phyloP scores from a whole-genome alignment of 2,113 vertebrate species.

The Numida meleagris region DNA sequence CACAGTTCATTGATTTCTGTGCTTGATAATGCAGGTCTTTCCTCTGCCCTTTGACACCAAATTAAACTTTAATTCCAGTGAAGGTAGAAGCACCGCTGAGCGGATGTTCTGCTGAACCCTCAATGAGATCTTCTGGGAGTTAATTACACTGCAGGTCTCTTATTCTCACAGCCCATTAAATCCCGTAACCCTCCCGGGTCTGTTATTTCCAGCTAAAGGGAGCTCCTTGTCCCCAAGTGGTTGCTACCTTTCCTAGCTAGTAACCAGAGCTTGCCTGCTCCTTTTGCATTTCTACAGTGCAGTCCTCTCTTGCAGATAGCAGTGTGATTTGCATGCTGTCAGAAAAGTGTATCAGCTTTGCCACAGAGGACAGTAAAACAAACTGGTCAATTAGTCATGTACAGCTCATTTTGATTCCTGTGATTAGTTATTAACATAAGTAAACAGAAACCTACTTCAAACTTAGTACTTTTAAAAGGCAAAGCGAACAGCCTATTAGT shows the following conservation, averaged over 20 bases:
- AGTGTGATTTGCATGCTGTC: constrained; percentile 47
- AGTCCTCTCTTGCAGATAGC: background rate
- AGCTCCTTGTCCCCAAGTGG: background rate
- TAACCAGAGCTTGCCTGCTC: background rate
- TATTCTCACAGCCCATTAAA: constrained; percentile 36
- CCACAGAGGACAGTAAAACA: constrained; percentile 32
- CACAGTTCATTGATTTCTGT: constrained; percentile 4
- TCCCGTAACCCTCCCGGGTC: background rate
- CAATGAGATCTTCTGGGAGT: constrained; percentile 48
- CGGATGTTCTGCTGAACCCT: background rate
- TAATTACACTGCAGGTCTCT: constrained; percentile 62
- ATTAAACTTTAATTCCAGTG: constrained; percentile 68
- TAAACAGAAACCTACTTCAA: constrained; percentile 61
- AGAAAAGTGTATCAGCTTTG: constrained; percentile 20
- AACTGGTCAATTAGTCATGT: constrained; percentile 43
- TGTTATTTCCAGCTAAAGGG: constrained; percentile 40
- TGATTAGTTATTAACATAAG: constrained; percentile 54
- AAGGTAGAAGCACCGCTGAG: constrained; percentile 37
- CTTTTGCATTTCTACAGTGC: background rate
- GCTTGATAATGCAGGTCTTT: constrained; percentile 23
- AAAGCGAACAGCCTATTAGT: constrained; percentile 60
- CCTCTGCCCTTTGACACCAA: constrained; percentile 58
- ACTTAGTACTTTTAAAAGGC: constrained; percentile 54
- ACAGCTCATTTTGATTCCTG: constrained; percentile 39
- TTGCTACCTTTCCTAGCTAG: constrained; percentile 1